A percentile compares a stretch with the other conserved stretches of the same genome.
phyloP scores from a whole-genome alignment of 2,113 vertebrate genomes.

The Scophthalmus maximus region DNA sequence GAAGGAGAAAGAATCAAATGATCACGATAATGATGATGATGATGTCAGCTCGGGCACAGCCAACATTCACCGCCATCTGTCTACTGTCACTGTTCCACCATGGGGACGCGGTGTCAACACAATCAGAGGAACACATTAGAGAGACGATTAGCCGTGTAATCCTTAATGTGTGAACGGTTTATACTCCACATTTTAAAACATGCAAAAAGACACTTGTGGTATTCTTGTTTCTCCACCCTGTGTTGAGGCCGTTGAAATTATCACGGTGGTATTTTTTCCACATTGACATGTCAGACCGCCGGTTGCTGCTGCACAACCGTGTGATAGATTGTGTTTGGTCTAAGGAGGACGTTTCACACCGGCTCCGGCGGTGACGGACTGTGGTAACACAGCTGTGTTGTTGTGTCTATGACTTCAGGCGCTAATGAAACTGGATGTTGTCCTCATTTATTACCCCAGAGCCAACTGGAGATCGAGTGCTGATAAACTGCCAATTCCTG shows the following conservation, averaged over 20 bases:
- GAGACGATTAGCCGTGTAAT: background rate
- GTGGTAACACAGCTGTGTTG: constrained; percentile 46
- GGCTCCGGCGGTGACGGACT: constrained; percentile 24
- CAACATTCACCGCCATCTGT: too few relatives aligned
- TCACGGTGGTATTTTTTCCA: constrained; percentile 1
- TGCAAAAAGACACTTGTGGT: background rate
- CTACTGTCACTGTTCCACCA: too few relatives aligned
- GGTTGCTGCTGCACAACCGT: background rate
- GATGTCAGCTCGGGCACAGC: too few relatives aligned
- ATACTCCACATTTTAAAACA: too few relatives aligned
- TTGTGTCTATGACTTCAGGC: constrained; percentile 67
- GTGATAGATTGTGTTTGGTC: constrained; percentile 73
- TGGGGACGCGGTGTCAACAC: too few relatives aligned
- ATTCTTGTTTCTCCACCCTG: background rate
- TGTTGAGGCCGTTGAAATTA: background rate
- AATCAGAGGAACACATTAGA: background rate
- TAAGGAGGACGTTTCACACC: constrained; percentile 27
- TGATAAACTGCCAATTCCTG: too few relatives aligned
- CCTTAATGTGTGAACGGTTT: too few relatives aligned
- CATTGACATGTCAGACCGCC: constrained; percentile 6
- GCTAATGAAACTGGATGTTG: constrained; percentile 37
- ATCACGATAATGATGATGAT: too few relatives aligned
- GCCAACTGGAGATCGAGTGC: background rate
- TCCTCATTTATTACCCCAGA: constrained; percentile 25
- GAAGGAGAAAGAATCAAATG: too few relatives aligned